These are phyloP conservation scores for Spinus pinus DNA, from an alignment of 2,797 vertebrate species.

Conservation along the genomic window DNA sequence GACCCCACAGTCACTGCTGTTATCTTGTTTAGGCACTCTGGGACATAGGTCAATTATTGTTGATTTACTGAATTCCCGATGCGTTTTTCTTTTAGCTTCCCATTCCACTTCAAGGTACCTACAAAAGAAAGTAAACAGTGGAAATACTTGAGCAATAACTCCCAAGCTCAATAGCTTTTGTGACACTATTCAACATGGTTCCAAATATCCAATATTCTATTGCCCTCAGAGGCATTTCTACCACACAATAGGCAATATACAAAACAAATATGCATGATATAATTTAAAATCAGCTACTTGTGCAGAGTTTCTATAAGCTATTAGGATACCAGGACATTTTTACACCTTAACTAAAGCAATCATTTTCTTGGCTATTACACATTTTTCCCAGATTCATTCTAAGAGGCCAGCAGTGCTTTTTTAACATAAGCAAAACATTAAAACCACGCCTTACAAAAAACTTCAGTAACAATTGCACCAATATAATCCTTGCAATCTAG, in stretches of 20 bases:
- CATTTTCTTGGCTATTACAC: neutral
- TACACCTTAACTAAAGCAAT: neutral
- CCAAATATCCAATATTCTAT: neutral
- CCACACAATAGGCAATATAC: neutral
- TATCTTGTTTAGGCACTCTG: constrained; percentile 93
- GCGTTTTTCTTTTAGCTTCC: constrained; percentile 84
- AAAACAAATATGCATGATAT: neutral
- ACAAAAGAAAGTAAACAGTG: constrained; percentile 20
- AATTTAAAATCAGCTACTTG: neutral
- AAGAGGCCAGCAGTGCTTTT: neutral
- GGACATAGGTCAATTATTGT: constrained; percentile 85
- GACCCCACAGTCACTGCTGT: constrained; percentile 94
- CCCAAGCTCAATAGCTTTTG: neutral
- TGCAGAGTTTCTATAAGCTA: neutral
- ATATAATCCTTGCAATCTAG: neutral
- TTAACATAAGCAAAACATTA: neutral
- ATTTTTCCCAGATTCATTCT: neutral
- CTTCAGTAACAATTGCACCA: neutral
- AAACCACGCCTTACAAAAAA: neutral
- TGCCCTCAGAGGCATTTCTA: neutral
- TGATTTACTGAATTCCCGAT: constrained; percentile 83
- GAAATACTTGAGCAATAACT: neutral
- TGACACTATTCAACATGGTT: neutral
- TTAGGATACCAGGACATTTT: neutral
- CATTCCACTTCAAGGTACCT: constrained; percentile 95